Conservation (phyloP, 2,888 invertebrate species). For the Catocala sponsa region DNA sequence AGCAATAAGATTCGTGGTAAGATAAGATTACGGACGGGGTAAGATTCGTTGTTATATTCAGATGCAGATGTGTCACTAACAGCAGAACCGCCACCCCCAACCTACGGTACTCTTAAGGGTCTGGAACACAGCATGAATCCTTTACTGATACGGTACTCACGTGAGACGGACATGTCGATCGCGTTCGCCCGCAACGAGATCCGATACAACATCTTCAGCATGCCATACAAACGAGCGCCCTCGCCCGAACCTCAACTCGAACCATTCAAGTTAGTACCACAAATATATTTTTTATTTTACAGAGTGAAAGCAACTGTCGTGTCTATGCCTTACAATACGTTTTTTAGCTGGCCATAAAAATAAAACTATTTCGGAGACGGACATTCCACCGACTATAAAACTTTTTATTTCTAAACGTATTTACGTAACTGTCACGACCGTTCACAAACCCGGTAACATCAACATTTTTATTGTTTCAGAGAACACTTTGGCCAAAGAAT, state of each 20-base stretch:
- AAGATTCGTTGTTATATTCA: constrained; percentile 51
- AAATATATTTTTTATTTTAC: background rate
- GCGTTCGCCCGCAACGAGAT: constrained; percentile 93
- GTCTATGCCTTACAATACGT: background rate
- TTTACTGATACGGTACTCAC: constrained; percentile 95
- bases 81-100: constrained; percentile 89
- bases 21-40: too few relatives aligned
- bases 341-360: constrained; percentile 21
- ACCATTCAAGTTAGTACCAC: constrained; percentile 89
- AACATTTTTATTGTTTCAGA: constrained; percentile 73
- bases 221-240: constrained; percentile 79
- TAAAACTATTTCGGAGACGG: constrained; percentile 24
- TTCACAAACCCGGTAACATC: background rate
- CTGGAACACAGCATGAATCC: constrained; percentile 97
- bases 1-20: too few relatives aligned
- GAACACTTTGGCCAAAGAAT: constrained; percentile 96
- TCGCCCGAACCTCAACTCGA: constrained; percentile 89
- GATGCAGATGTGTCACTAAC: constrained; percentile 85
- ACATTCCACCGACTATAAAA: constrained; percentile 18
- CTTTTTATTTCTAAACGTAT: constrained; percentile 12
- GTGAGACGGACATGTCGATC: constrained; percentile 96
- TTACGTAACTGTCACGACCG: background rate
- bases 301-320: background rate
- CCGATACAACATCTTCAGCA: constrained; percentile 92
- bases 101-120: constrained; percentile 95